Evolutionary conservation across 2,113 vertebrate genomes (phyloP).

Genomic region (Caranx ignobilis): DNA sequence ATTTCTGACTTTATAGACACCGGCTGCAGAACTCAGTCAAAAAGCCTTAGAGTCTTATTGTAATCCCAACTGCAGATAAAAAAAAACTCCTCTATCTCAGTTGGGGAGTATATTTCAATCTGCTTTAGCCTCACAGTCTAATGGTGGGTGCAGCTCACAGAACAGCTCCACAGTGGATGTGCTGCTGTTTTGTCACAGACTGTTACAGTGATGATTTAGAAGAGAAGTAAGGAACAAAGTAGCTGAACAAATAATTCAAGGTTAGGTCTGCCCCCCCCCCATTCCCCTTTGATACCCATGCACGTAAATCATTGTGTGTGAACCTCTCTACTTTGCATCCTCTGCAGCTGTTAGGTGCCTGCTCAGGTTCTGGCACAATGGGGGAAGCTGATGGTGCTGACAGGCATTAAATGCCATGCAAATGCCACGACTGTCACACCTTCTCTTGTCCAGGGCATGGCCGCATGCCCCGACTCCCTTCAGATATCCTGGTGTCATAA

Average conservation of each 20-base stretch:
- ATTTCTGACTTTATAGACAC: neutral
- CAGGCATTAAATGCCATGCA: constrained; percentile 58
- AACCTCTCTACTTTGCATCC: neutral
- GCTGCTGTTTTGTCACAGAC: neutral
- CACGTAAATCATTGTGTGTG: neutral
- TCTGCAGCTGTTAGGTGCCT: constrained; percentile 9
- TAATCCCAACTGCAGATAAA: neutral
- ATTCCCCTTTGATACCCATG: neutral
- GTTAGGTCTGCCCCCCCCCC: neutral
- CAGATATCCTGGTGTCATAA: constrained; percentile 13
- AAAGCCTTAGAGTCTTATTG: neutral
- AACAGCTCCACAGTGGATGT: neutral
- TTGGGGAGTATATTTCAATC: neutral
- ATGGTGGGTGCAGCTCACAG: neutral
- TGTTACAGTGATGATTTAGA: neutral
- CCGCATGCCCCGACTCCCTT: neutral
- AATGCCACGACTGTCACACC: constrained; percentile 58
- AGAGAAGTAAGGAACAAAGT: neutral
- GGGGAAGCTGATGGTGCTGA: constrained; percentile 13
- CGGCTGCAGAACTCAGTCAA: neutral
- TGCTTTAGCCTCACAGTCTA: neutral
- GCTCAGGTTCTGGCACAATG: constrained; percentile 4
- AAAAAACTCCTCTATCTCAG: neutral
- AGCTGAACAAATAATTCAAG: neutral
- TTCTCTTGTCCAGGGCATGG: constrained; percentile 7